phyloP scores from a whole-genome alignment of 1,140 invertebrate genomes.

The Drosophila pseudoananassae region DNA sequence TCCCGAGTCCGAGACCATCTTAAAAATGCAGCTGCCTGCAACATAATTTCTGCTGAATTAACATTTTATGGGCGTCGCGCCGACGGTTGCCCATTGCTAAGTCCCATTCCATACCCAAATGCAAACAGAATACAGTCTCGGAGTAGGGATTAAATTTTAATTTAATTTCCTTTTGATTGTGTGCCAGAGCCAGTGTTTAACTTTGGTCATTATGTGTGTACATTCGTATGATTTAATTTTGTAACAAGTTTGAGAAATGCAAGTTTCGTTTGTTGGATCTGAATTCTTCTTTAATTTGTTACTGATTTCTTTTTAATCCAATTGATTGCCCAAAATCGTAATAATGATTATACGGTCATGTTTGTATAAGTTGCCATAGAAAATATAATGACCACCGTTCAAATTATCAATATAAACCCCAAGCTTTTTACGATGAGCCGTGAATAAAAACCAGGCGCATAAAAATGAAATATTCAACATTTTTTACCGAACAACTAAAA shows the following conservation, averaged over 20 bases:
- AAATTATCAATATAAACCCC: constrained; percentile 26
- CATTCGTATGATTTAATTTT: constrained; percentile 2
- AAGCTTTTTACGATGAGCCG: constrained; percentile 2
- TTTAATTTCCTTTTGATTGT: constrained; percentile 35
- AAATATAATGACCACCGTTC: constrained; percentile 10
- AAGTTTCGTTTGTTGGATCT: too few relatives aligned
- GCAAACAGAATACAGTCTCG: constrained; percentile 1
- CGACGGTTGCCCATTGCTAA: constrained; percentile 8
- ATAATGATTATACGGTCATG: constrained; percentile 2
- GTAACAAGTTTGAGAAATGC: too few relatives aligned
- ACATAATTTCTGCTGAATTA: constrained; percentile 50
- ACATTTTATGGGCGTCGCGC: constrained; percentile 47
- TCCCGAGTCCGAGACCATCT: constrained; percentile 12
- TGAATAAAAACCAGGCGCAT: constrained; percentile 1
- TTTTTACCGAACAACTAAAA: constrained; percentile 49
- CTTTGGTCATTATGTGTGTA: not conserved
- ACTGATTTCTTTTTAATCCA: not conserved
- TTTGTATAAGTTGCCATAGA: not conserved
- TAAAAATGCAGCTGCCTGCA: constrained; percentile 37
- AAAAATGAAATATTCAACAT: constrained; percentile 27
- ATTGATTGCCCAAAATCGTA: constrained; percentile 6
- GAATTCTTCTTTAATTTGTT: not conserved
- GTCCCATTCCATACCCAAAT: too few relatives aligned
- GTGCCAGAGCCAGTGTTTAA: constrained; percentile 2
- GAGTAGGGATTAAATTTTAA: constrained; percentile 51